Evolutionary conservation across 2,888 invertebrate genomes (phyloP), one percentile per base, ranked within the genome.

Genomic region (Erebia aethiops): DNA sequence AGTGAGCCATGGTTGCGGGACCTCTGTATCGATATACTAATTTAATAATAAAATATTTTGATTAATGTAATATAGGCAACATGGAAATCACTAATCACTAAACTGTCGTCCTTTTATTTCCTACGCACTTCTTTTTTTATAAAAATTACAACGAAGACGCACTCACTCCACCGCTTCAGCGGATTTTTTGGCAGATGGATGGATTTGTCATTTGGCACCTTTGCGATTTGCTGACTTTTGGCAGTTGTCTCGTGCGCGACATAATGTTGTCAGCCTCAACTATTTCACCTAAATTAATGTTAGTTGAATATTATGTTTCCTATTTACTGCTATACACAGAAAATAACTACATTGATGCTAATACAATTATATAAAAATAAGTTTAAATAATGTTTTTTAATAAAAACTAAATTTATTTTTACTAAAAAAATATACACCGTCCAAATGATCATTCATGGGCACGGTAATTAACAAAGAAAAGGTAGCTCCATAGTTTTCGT

Each of bases 1-100:
- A 96, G 95, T 96, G 95, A 93, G 96, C 96, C 96, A 96, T 96
- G 94, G 94, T 95, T 85, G 87, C 89, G 76, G 90, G 91, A 92
- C 91, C 84, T 84, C 77, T 82, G 81, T 84, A 83, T 84, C 79
- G 79, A 74, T 77, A 83, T 78, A 79, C 79, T 77, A 79, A 81
- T 77, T 77, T 79, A 80, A 78, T 77, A 79, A 79, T 77, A 72
- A 78, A 78, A 79, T 78, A 76, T 79, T 76, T 77, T 77, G 76
- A 80, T 82, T 84, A 84, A 77, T 79, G 81, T 76, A 82, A 84
- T 87, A 80, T 83, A 79, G 84, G 88, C 85, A 85, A 88, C 92
- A 93, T 93, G 88, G 91, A 87, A 87, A 80, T 75, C 77, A 80
- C 77, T 77, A 82, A 81, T 75, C 77, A 80, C 77, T 77, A 82